These are phyloP conservation scores for Xenops minutus DNA, from an alignment of 2,797 vertebrate genomes.

Conservation along the genomic window DNA sequence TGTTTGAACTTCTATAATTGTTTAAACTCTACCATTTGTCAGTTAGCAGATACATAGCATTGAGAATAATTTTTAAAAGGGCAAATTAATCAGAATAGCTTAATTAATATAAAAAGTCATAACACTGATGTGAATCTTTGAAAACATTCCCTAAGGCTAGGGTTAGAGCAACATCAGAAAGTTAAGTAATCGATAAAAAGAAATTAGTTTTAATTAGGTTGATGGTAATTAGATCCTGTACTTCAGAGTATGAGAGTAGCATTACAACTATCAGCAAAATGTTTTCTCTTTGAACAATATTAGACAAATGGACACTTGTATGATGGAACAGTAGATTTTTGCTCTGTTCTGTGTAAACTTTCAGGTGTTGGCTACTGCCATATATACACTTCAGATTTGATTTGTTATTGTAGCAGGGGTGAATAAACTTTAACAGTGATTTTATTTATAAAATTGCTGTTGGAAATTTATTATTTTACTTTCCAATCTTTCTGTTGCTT, in stretches of 20 bases:
- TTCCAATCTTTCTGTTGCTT: background rate
- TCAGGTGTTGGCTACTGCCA: constrained; percentile 1
- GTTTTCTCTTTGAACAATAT: background rate
- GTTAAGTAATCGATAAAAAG: constrained; percentile 44
- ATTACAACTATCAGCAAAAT: constrained; percentile 6
- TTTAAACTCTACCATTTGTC: constrained; percentile 3
- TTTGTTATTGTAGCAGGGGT: background rate
- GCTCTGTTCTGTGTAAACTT: background rate
- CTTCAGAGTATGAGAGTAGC: background rate
- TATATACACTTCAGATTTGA: background rate
- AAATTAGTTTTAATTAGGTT: constrained; percentile 50
- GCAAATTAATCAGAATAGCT: constrained; percentile 22
- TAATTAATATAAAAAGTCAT: constrained; percentile 48
- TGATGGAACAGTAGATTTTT: background rate
- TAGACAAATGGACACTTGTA: background rate
- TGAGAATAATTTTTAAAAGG: background rate
- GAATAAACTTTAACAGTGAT: constrained; percentile 33
- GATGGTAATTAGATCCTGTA: constrained; percentile 29
- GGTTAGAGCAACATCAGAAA: background rate
- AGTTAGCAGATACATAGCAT: background rate
- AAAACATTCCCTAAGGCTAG: constrained; percentile 12
- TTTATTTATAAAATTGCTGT: constrained; percentile 33
- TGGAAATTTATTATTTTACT: constrained; percentile 22
- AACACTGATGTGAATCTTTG: background rate
- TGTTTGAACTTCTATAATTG: background rate